These are phyloP conservation scores for Rhinopomastus cyanomelas DNA, from an alignment of 2,113 vertebrate species.

Conservation along the genomic window DNA sequence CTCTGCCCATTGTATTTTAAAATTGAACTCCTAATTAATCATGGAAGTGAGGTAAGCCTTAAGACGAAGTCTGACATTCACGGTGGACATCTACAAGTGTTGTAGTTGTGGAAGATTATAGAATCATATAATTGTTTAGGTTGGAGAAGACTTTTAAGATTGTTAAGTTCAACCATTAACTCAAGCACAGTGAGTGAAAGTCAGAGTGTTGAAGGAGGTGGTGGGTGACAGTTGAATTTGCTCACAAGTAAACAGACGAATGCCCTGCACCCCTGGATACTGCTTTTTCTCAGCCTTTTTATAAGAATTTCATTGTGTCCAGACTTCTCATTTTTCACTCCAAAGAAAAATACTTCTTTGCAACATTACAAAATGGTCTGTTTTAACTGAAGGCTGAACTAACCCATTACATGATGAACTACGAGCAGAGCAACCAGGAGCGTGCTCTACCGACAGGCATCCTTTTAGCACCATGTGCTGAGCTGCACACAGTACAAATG, in stretches of 20 bases:
- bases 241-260: not conserved
- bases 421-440: not conserved
- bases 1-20: not conserved
- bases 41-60: not conserved
- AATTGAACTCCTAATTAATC: not conserved
- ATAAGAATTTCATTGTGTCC: not conserved
- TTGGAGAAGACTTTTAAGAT: too few species aligned
- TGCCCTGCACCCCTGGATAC: not conserved
- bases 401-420: not conserved
- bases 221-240: not conserved
- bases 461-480: fast-evolving
- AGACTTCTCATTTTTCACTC: not conserved
- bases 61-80: not conserved
- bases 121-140: too few species aligned
- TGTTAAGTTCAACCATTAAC: too few species aligned
- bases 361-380: not conserved
- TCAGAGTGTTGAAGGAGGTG: not conserved
- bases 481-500: not conserved
- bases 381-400: not conserved
- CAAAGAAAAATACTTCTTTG: not conserved
- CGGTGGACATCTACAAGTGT: not conserved
- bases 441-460: not conserved
- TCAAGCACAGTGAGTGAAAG: not conserved
- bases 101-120: not conserved
- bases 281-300: not conserved